Base-by-base conservation (phyloP, 2,797 vertebrate species). In the Fratercula arctica region DNA sequence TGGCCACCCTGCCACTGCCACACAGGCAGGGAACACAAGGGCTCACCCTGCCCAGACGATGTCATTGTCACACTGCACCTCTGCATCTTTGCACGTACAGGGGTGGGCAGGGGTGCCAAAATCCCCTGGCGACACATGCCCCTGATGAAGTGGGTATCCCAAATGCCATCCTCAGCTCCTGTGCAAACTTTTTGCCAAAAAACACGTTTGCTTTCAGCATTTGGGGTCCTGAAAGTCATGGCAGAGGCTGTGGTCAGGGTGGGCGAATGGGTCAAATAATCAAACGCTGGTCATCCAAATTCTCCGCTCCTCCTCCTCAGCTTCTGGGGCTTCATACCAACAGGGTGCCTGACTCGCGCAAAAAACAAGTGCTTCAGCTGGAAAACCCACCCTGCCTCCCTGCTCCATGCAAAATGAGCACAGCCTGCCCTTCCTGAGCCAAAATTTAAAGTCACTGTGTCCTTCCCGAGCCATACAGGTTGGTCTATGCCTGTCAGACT, bases 51-150 rank as follows among this genome's bases (percentile, higher is more conserved):
- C 45, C 70, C 67, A 13, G n/a, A 43, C 51, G n/a, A 43, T 61
- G 51, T 51, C 82, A 54, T 17, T 37, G 79, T 63, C 39, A n/a
- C 69, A 25, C 53, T 0, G 0, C 26, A 23, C 29, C 75, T 66
- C 77, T 19, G 66, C 61, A 35, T 26, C 63, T 67, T 43, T 0
- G 0, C 51, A 8, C 9, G 3, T 0, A 17, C 50, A 37, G 41
- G 19, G 21, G 10, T 3, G 2, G 48, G 61, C 45, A 37, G 53
- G 29, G 46, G 35, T 20, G 39, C 46, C 20, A 7, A 73, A 89
- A 59, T 18, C 31, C 33, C 16, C 20, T 4, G 54, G 51, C 1
- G 5, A 46, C 26, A 9, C 16, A 3, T 4, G 20, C 16, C 60
- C 33, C 50, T 35, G 82, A 45, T 87, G 77, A 75, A 57, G 48